Evolutionary conservation across 2,113 vertebrate species (phyloP), one percentile per base, ranked within the genome.

Genomic region (Chamaea fasciata): DNA sequence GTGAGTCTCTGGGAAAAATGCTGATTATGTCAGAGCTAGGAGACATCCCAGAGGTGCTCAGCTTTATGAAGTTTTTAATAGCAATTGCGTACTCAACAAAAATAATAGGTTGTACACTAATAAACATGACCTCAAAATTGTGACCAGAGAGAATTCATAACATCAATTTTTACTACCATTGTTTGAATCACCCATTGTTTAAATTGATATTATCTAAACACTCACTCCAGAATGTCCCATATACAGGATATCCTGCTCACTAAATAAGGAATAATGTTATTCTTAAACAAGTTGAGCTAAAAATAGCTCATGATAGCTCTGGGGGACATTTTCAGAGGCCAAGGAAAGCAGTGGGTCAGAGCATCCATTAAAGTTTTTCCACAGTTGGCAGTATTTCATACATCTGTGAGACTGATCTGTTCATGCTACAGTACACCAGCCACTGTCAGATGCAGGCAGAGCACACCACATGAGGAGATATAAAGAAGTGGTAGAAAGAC

Each of bases 201-300:
- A 93, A 94, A 81, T 59, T 15, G 1, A 59, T 37, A 17, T 74
- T 92, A 92, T 74, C 89, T 92, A 71, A 95, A 93, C 80, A 81
- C 68, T 90, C 50, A 37, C 39, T 89, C 64, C 76, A 81, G 64
- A 94, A 90, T 41, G 52, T 60, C 83, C 73, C 83, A 55, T 59
- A 65, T 88, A 50, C 92, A 95, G 94, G 96, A 94, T 83, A 94
- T 94, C 91, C 92, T 90, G 80, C 50, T 86, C 35, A 41, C 64
- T 95, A 90, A 89, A 75, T 92, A 76, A 90, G 42, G 64, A 92
- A 81, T 67, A 86, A 83, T 24, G 47, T 84, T 87, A 67, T 35
- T 77, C 23, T 88, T 47, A 49, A 63, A 33, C 26, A 46, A 82
- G 50, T n/a, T 35, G 39, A 83, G 60, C 89, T 90, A 95, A 87